These are phyloP conservation scores for Idaea biselata DNA, from an alignment of 2,888 invertebrate genomes.

Conservation along the genomic window DNA sequence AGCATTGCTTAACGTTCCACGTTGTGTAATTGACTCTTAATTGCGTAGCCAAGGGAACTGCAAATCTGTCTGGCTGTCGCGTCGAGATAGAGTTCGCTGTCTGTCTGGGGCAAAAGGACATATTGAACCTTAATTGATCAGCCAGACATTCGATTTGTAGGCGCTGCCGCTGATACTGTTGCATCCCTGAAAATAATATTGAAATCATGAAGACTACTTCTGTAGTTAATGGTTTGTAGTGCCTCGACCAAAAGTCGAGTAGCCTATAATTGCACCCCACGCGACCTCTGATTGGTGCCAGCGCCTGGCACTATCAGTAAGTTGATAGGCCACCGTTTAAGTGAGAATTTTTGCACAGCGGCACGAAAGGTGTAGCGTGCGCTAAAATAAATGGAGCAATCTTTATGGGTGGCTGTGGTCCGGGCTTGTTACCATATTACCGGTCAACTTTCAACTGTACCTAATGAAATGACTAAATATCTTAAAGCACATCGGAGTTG, in stretches of 20 bases:
- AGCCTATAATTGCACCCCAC: too few relatives aligned
- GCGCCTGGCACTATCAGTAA: too few relatives aligned
- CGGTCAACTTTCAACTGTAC: too few relatives aligned
- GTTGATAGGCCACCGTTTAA: too few relatives aligned
- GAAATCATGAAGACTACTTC: neutral
- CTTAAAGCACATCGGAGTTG: constrained; percentile 24
- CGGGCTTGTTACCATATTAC: too few relatives aligned
- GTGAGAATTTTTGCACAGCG: too few relatives aligned
- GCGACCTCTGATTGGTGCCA: too few relatives aligned
- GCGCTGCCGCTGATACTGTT: neutral
- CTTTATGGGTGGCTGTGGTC: too few relatives aligned
- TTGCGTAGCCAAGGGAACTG: constrained; percentile 54
- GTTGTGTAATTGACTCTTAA: constrained; percentile 61
- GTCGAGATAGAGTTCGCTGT: constrained; percentile 50
- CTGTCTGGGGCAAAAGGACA: constrained; percentile 60
- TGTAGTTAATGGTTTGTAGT: too few relatives aligned
- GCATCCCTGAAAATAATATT: neutral
- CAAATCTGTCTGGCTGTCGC: constrained; percentile 36
- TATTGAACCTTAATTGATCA: constrained; percentile 66
- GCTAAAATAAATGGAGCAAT: too few relatives aligned
- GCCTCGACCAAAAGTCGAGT: too few relatives aligned
- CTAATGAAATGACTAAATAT: constrained; percentile 22
- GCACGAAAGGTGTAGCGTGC: too few relatives aligned
- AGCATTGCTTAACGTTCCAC: constrained; percentile 26
- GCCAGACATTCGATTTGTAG: constrained; percentile 49